Evolutionary conservation across 2,888 invertebrate species (phyloP), one percentile per base, ranked within the genome.

Genomic region (Operophtera brumata): DNA sequence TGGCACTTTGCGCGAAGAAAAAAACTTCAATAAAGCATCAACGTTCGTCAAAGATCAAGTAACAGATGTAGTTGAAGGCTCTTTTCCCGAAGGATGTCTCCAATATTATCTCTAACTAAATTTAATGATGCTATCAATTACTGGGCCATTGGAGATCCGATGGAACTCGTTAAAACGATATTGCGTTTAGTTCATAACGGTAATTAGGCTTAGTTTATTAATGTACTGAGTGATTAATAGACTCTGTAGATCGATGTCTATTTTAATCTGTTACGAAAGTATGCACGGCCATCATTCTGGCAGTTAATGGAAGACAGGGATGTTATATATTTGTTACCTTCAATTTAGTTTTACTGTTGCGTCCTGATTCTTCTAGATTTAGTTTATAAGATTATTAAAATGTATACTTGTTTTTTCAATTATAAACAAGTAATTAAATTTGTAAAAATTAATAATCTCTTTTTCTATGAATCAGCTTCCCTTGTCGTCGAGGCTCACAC

Each of bases 111-210:
- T 67, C 64, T 71, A 74, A 72, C 68, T 65, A 73, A 75, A 74
- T 74, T 75, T 73, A 72, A 72, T 71, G 69, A 67, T 63, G 65
- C 69, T 62, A 75, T 76, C 73, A 70, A 72, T 77, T 74, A 73
- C 65, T 66, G 60, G 61, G 57, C 59, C 48, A 65, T 62, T 59
- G 54, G 62, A 52, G 51, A 62, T 59, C 57, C 49, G 64, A 59
- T 61, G 61, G 60, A 55, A 26, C 46, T 67, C 69, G 69, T 70
- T 70, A 73, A 65, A 69, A 67, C 66, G 62, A 65, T 67, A 72
- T 70, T 70, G 70, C 69, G 66, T 70, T 70, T 72, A 72, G 70
- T 64, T 66, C 56, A 66, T 62, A 63, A 57, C 61, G 52, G 51
- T 61, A 59, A 63, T 66, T 61, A 59, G 64, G 62, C 55, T 64